Evolutionary conservation across 92 coral and sea anemone genomes (phyloP), one percentile per base, ranked within the genome.

Genomic region (Metridium senile): DNA sequence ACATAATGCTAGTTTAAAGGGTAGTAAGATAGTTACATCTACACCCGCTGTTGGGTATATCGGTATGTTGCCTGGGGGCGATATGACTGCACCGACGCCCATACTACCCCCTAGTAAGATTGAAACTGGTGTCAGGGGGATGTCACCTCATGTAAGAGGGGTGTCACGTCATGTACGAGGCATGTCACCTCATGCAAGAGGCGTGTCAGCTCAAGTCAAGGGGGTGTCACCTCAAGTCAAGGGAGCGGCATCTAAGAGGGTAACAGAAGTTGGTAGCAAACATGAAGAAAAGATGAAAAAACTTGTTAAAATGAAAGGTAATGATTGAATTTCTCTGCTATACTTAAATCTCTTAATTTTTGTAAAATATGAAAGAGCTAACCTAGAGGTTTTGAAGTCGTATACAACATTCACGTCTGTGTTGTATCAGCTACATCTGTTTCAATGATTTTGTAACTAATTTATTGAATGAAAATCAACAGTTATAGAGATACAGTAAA

Each of bases 11-110:
- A 76, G 71, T 30, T 62, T 68, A 17, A 89, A 70, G 63, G 85
- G 87, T 22, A 72, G 71, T 51, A 80, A 72, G 33, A 74, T 88
- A 18, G 81, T 91, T 31, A 88, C 93, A 0, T 88, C 90, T 11
- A 88, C 93, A 16, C 93, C 90, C 20, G 90, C 93, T 32, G 82
- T 78, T 57, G 85, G 84, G 25, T 81, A 84, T 56, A 78, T 76
- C 61, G 85, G 84, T 45, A 35, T 63, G 6, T 71, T 62, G 6
- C 85, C 85, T 9, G 88, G 61, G 39, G 84, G 87, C 16, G 84
- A 77, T 52, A 49, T 77, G 80, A 77, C 66, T 66, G 86, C 82
- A 18, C 84, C 86, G 13, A 88, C 89, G 13, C 89, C 91, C 26
- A 87, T 87, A 20, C 57, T 87, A 27, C 85, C 85, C 25, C 91